These are phyloP conservation scores for Tragelaphus oryx DNA, from an alignment of 2,797 vertebrate species.

Conservation along the genomic window DNA sequence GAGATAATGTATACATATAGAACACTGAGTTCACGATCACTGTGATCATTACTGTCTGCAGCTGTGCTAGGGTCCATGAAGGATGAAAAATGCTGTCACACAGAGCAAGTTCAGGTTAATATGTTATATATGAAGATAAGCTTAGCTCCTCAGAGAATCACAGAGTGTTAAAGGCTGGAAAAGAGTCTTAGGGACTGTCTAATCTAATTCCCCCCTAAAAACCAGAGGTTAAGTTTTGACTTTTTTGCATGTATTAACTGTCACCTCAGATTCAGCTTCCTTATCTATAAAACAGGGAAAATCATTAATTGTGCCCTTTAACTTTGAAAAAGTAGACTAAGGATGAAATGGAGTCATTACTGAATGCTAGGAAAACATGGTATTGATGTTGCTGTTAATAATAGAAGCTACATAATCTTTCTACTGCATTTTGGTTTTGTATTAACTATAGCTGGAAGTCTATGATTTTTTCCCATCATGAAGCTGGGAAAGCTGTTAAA, in stretches of 20 bases:
- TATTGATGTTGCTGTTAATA: not conserved
- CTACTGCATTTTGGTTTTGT: constrained; percentile 30
- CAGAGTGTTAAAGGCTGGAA: not conserved
- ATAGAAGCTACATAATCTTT: not conserved
- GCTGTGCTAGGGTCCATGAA: not conserved
- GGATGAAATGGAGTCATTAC: not conserved
- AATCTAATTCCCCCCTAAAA: not conserved
- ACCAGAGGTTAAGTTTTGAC: not conserved
- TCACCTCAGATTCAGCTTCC: not conserved
- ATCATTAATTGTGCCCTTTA: not conserved
- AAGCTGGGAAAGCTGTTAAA: constrained; percentile 35
- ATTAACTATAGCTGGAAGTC: constrained; percentile 20
- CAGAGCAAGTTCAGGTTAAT: not conserved
- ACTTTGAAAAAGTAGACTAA: not conserved
- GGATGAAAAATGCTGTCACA: not conserved
- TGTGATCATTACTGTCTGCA: not conserved
- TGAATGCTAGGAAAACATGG: not conserved
- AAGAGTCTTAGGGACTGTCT: not conserved
- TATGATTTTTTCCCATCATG: not conserved
- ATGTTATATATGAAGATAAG: not conserved
- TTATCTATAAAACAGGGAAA: not conserved
- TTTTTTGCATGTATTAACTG: not conserved
- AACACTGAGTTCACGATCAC: not conserved
- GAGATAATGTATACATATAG: not conserved
- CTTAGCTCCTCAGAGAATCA: not conserved